Base-by-base conservation (phyloP, 1,140 invertebrate species). In the Copidosoma floridanum region DNA sequence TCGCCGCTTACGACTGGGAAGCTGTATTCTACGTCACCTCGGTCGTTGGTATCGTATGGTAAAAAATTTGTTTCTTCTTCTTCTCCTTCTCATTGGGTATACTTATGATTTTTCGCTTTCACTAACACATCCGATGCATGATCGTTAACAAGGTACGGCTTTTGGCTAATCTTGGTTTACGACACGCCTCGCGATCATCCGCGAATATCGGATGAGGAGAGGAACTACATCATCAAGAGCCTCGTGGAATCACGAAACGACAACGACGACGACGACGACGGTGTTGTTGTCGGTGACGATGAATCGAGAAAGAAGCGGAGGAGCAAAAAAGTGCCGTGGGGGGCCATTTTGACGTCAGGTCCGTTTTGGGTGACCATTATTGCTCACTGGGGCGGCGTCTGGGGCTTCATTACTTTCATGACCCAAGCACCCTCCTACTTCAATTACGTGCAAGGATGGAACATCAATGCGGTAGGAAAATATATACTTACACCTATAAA, bases 381-480 rank as follows among this genome's bases (percentile, higher is more conserved):
- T 1, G 85, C 87, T 1, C 90, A 96, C 71, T 89, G 89, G 82
- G 89, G 91, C 11, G 85, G 87, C 43, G 86, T 91, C 66, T 97
- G 92, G 92, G 90, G 90, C 2, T 85, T 93, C 32, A 90, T 94
- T 60, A 95, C 91, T 0, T 78, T 95, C 48, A 85, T 95, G 72
- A 92, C 90, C 1, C 87, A 92, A 66, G 82, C 92, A 0, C 94
- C 94, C 0, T 90, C 88, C 0, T 97, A 94, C 72, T 88, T 97
- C 70, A 89, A 88, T 57, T 85, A 89, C 65, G 86, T 95, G 29
- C 86, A 95, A 53, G 88, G 92, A 57, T 93, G 89, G 82, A 84
- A 91, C 65, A 88, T 95, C 18, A 83, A 86, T 72, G 81, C 85
- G 69, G 93, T 94, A 78, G 78, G 80, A 78, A 57, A n/a, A n/a